These are phyloP conservation scores for Salvelinus sp. DNA, from an alignment of 2,113 vertebrate genomes.

Conservation along the genomic window DNA sequence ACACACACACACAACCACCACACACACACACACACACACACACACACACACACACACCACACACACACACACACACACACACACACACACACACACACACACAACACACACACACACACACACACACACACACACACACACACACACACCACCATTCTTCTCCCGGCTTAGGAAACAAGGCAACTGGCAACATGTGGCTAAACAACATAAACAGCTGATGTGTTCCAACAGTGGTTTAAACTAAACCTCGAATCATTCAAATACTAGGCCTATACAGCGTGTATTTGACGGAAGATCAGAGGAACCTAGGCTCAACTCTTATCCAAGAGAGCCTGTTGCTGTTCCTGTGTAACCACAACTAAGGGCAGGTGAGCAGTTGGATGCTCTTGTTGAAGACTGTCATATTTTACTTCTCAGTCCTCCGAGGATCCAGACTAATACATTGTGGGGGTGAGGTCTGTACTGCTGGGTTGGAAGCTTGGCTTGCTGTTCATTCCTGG, in stretches of 20 bases:
- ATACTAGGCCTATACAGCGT: background rate
- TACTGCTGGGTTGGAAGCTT: slow-evolving; percentile 31
- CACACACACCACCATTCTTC: background rate
- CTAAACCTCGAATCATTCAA: slow-evolving; percentile 27
- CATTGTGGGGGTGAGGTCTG: slow-evolving; percentile 46
- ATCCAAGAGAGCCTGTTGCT: background rate
- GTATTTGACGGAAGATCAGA: background rate
- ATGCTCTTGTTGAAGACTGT: slow-evolving; percentile 9
- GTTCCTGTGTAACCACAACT: background rate
- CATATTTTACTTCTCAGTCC: slow-evolving; percentile 21
- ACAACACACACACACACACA: background rate
- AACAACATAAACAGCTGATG: slow-evolving; percentile 49
- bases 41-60: background rate
- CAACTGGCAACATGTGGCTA: slow-evolving; percentile 50
- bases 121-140: no score
- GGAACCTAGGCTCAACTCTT: background rate
- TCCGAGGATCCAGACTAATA: slow-evolving; percentile 10
- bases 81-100: background rate
- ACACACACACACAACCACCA: background rate
- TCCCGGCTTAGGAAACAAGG: no score
- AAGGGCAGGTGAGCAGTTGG: slow-evolving; percentile 17
- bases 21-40: no score
- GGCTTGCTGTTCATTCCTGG: slow-evolving; percentile 36
- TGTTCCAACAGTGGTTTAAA: slow-evolving; percentile 51
- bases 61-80: no score